Conservation (phyloP, 2,888 invertebrate genomes). For the Eumacrocentrus americanus region DNA sequence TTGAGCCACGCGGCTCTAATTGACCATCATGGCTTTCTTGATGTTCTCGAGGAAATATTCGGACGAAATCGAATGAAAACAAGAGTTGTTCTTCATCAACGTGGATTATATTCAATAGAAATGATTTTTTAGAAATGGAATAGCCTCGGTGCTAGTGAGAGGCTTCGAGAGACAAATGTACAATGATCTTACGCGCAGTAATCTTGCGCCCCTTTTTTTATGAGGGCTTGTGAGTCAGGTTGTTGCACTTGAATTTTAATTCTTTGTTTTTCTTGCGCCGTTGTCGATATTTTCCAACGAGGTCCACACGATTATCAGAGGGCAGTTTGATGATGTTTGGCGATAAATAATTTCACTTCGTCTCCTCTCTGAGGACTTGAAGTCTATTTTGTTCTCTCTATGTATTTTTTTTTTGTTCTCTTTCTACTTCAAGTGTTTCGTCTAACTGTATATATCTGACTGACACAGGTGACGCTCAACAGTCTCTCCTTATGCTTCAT, state of each 20-base stretch:
- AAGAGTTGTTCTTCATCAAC: too few species aligned
- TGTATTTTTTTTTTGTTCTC: constrained; percentile 3
- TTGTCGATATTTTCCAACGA: not conserved
- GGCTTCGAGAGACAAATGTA: constrained; percentile 11
- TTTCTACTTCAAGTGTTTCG: constrained; percentile 2
- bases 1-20: not conserved
- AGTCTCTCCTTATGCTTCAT: constrained; percentile 22
- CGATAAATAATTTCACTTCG: not conserved
- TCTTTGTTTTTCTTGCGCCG: constrained; percentile 1
- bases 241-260: constrained; percentile 17
- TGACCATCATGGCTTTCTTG: too few species aligned
- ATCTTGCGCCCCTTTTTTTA: constrained; percentile 22
- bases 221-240: constrained; percentile 18
- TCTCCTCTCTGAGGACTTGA: not conserved
- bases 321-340: not conserved
- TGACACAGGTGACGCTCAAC: constrained; percentile 28
- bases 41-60: too few species aligned
- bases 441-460: constrained; percentile 26
- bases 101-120: too few species aligned
- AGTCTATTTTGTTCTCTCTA: not conserved
- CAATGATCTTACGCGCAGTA: constrained; percentile 19
- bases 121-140: too few species aligned
- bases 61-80: too few species aligned
- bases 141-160: too few species aligned
- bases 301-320: not conserved